These are phyloP conservation scores for Mactromeris polynyma DNA, from an alignment of 2,888 invertebrate species.

Conservation along the genomic window DNA sequence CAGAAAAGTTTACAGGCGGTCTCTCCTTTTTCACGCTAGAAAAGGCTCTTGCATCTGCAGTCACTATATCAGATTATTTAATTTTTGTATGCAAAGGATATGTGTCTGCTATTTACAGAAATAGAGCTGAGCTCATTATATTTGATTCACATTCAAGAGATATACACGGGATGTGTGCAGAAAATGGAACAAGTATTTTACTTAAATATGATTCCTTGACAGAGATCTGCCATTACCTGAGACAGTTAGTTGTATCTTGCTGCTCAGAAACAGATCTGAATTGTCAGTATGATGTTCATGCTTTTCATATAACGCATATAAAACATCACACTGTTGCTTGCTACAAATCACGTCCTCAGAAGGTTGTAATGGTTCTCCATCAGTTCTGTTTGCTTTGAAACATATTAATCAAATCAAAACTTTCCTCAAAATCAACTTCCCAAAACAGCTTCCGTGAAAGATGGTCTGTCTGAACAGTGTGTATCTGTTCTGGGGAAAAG, in stretches of 20 bases:
- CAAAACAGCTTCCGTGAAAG: too few species aligned
- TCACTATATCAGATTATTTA: slow-evolving; percentile 33
- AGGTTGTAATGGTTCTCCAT: too few species aligned
- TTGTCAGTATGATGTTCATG: slow-evolving; percentile 48
- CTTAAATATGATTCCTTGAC: too few species aligned
- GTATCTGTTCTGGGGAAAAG: too few species aligned
- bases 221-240: too few species aligned
- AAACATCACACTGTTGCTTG: neutral
- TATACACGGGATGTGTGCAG: slow-evolving; percentile 23
- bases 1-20: too few species aligned
- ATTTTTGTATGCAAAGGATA: slow-evolving; percentile 8
- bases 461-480: too few species aligned
- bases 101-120: slow-evolving; percentile 21
- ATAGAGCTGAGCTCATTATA: slow-evolving; percentile 38
- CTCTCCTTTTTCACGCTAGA: too few species aligned
- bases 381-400: too few species aligned
- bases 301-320: neutral
- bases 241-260: slow-evolving; percentile 38
- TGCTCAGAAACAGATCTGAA: slow-evolving; percentile 32
- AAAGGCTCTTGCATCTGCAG: too few species aligned
- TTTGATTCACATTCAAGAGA: slow-evolving; percentile 57
- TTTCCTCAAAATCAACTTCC: too few species aligned
- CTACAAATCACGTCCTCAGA: neutral
- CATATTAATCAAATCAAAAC: too few species aligned
- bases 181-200: slow-evolving; percentile 53